Evolutionary conservation across 1,140 invertebrate species (phyloP), one percentile per base, ranked within the genome.

Genomic region (Triops cancriformis): DNA sequence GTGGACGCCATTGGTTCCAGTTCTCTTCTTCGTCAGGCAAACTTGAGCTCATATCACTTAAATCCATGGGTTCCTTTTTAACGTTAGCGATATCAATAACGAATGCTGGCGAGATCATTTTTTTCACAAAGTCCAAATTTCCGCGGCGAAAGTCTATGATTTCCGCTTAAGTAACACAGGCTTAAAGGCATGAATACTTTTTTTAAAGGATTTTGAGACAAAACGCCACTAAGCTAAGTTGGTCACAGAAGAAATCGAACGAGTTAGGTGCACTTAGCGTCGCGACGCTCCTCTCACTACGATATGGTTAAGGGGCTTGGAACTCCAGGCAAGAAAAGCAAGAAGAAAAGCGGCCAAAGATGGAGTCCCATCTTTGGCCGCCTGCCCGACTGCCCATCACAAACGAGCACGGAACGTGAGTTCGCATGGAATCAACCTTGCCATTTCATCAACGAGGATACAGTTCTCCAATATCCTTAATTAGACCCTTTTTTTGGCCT

Each of bases 1-100:
- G 64, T 45, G 42, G 42, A 51, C 42, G 75, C 64, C 43, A 74
- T 42, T 42, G 41, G 26, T 73, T 27, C n/a, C 72, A 73, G 77
- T 26, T 73, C 11, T 37, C 41, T 73, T 78, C 64, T 11, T 78
- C 77, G 31, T 74, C 41, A 26, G 72, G 26, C 73, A 78, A 43
- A 28, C 72, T 78, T 31, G 42, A 78, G n/a, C 77, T 73, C 26
- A 78, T 78, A 37, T 73, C 77, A 43, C 73, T 78, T 73, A 78
- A 43, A 43, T 78, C 77, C 77, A 78, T 31, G 12, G 74, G 45
- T 27, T 76, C 74, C 23, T 23, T 64, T 23, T 64, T 64, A 64
- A 64, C 51, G 51, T 64, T 23, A 23, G 51, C 51, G 51, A 64
- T 64, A 64, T 64, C 51, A 64, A 64, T 64, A 18, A 64, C 51